Percentiles rank a stretch among this genome's conserved stretches.
These are phyloP conservation scores for Myodes glareolus DNA, from an alignment of 2,113 vertebrate genomes.

Conservation along the genomic window DNA sequence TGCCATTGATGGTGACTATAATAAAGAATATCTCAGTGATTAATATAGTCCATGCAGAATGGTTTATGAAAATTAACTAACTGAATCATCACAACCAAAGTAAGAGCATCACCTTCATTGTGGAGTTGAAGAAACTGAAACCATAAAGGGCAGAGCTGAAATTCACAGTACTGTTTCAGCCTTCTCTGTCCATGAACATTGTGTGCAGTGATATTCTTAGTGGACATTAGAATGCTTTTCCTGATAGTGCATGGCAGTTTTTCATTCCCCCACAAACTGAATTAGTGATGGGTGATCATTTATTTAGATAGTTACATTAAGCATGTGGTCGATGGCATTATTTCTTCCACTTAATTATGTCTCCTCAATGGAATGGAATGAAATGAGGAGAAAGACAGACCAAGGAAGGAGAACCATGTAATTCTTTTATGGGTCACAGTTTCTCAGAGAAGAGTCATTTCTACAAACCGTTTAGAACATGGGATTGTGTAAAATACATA, in stretches of 20 bases:
- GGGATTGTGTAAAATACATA: background rate
- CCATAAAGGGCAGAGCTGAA: background rate
- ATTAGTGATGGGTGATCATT: background rate
- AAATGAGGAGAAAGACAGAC: constrained; percentile 20
- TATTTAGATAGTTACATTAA: constrained; percentile 30
- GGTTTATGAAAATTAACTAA: background rate
- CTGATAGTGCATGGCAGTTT: background rate
- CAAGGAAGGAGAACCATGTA: constrained; percentile 4
- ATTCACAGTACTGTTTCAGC: background rate
- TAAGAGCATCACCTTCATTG: background rate
- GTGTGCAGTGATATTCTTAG: background rate
- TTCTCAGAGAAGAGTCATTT: constrained; percentile 11
- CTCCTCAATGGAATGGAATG: background rate
- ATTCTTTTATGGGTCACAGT: background rate
- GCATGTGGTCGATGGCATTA: background rate
- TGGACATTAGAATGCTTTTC: background rate
- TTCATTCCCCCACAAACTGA: background rate
- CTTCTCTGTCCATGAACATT: background rate
- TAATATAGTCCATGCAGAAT: background rate
- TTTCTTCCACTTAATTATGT: background rate
- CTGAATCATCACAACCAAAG: background rate
- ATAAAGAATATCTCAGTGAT: background rate
- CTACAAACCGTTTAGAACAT: background rate
- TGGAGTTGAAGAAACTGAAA: background rate
- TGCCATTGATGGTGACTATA: background rate